These are phyloP conservation scores for Antitype chi DNA, from an alignment of 2,888 invertebrate genomes.

Conservation along the genomic window DNA sequence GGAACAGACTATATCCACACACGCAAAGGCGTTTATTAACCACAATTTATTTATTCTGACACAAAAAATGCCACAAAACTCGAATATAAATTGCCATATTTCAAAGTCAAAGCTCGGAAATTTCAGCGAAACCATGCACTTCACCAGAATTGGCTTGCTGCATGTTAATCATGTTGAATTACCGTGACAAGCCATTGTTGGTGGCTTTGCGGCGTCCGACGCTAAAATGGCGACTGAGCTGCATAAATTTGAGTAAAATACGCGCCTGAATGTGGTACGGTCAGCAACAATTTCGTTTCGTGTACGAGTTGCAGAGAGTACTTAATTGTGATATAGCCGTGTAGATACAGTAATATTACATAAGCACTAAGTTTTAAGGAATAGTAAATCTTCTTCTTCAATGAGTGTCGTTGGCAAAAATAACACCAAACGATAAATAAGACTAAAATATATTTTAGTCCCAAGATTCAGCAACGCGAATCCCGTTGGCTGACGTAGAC, in stretches of 20 bases:
- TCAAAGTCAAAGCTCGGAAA: conserved; percentile 33
- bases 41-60: not conserved
- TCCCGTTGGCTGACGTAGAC: no score
- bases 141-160: conserved; percentile 34
- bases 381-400: no score
- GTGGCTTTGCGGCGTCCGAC: conserved; percentile 20
- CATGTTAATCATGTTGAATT: conserved; percentile 57
- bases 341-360: not conserved
- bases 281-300: not conserved
- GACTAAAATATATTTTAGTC: no score
- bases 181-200: conserved; percentile 46
- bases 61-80: conserved; percentile 1
- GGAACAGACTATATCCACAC: not conserved
- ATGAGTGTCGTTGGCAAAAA: no score
- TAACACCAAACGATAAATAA: no score
- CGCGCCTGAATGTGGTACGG: conserved; percentile 6
- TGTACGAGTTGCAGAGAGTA: not conserved
- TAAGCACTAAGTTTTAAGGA: not conserved
- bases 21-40: not conserved
- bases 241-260: conserved; percentile 58
- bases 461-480: no score
- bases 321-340: not conserved
- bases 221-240: conserved; percentile 36
- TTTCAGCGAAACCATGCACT: conserved; percentile 38
- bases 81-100: conserved; percentile 45